Evolutionary conservation across 2,113 vertebrate species (phyloP), one percentile per base, ranked within the genome.

Genomic region (Chelonoidis abingdonii): DNA sequence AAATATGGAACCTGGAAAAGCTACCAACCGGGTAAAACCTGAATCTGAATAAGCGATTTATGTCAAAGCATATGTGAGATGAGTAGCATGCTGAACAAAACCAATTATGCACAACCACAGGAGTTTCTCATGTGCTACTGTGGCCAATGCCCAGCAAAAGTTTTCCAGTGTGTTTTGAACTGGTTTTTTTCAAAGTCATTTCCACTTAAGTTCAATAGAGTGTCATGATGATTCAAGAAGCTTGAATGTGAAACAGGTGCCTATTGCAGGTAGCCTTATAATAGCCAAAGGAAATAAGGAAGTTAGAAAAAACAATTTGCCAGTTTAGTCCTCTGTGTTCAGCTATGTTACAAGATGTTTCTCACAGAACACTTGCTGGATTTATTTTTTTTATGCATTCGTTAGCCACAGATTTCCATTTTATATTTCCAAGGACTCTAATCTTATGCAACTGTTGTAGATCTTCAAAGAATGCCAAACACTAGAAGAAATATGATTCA

Each of bases 1-100:
- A 97, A 97, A 93, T 88, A 69, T 89, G 80, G 49, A 53, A 35
- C 44, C 78, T 57, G 79, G 80, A 94, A 72, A 95, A 91, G 44
- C 49, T 92, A 95, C 52, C 57, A 83, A 12, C 81, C 29, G 82
- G 90, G 72, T 88, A 52, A 95, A 93, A 80, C 59, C 49, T 29
- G 84, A 12, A 82, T 88, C 56, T 86, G 31, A 90, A 49, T 57
- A 65, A 24, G 59, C 78, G 27, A 62, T 22, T 21, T 86, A 1
- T 54, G 24, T 31, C 87, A 76, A 88, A 53, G 84, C 88, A 86
- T 17, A 72, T 27, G 24, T 1, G 2, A 75, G 38, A 29, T 8
- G 27, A 0, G 10, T 6, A 80, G 31, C 49, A n/a, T 21, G 50
- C 50, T 95, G 81, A 92, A 86, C 21, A 50, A 81, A 82, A 72